A percentile compares a stretch with the other conserved stretches of the same genome.
phyloP scores from a whole-genome alignment of 2,888 invertebrate genomes.

The Zele albiditarsus region DNA sequence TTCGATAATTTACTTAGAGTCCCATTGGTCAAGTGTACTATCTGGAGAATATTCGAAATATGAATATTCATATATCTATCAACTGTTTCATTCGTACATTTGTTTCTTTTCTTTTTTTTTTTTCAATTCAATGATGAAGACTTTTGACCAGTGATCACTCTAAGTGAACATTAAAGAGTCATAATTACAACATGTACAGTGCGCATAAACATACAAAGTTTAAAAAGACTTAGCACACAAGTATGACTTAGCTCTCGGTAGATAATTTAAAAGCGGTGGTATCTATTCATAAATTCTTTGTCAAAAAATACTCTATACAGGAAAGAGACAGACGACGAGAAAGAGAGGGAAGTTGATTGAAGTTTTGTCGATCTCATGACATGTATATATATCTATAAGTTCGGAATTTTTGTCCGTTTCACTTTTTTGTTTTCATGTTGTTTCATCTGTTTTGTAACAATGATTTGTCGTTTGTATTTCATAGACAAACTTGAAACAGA shows the following conservation, averaged over 20 bases:
- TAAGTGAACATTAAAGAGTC: constrained; percentile 39
- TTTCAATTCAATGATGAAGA: background rate
- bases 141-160: background rate
- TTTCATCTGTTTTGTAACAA: background rate
- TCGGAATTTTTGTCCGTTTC: background rate
- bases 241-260: constrained; percentile 45
- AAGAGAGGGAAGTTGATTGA: background rate
- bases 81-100: background rate
- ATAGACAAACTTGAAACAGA: background rate
- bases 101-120: constrained; percentile 24
- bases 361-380: background rate
- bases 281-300: constrained; percentile 52
- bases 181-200: constrained; percentile 49
- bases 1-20: constrained; percentile 37
- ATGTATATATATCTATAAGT: background rate
- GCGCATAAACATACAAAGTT: constrained; percentile 63
- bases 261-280: constrained; percentile 54
- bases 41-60: constrained; percentile 46
- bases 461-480: background rate
- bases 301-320: constrained; percentile 64
- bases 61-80: constrained; percentile 27
- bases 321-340: constrained; percentile 39
- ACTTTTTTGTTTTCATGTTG: background rate
- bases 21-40: constrained; percentile 17
- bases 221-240: constrained; percentile 52